phyloP scores from a whole-genome alignment of 1,140 invertebrate species.

The Antheraea pernyi region DNA sequence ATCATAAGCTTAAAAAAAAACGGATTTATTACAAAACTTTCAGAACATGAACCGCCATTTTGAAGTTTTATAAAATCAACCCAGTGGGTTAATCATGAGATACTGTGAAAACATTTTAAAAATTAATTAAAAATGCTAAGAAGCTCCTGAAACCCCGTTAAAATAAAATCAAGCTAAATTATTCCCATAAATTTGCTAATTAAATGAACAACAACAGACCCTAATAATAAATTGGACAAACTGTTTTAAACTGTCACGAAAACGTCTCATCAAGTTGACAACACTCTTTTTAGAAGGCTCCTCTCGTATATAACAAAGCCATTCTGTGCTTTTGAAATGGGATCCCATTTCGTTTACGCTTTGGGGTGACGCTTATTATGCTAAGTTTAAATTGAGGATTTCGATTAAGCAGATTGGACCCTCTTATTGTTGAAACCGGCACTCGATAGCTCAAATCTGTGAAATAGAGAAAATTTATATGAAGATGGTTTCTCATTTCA shows the following conservation, averaged over 20 bases:
- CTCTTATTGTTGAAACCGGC: too few relatives aligned
- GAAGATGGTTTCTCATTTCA: too few relatives aligned
- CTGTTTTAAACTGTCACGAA: conserved; percentile 3
- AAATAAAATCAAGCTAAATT: neutral
- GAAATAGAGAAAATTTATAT: too few relatives aligned
- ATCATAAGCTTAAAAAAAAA: too few relatives aligned
- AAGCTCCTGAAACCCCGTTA: neutral
- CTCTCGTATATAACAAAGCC: neutral
- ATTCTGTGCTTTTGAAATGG: neutral
- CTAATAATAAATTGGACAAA: neutral
- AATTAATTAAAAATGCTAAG: neutral
- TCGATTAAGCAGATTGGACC: too few relatives aligned
- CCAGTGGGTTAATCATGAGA: too few relatives aligned
- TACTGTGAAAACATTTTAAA: too few relatives aligned
- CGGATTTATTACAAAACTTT: too few relatives aligned
- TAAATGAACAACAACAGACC: neutral
- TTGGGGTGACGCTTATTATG: neutral
- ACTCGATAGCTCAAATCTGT: too few relatives aligned
- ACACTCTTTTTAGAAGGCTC: neutral
- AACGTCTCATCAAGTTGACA: neutral
- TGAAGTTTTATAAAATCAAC: too few relatives aligned
- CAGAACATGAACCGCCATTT: too few relatives aligned
- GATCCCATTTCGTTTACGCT: neutral
- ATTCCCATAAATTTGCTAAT: neutral
- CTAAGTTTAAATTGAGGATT: neutral